phyloP scores from a whole-genome alignment of 2,797 vertebrate genomes.

The Morelia viridis region DNA sequence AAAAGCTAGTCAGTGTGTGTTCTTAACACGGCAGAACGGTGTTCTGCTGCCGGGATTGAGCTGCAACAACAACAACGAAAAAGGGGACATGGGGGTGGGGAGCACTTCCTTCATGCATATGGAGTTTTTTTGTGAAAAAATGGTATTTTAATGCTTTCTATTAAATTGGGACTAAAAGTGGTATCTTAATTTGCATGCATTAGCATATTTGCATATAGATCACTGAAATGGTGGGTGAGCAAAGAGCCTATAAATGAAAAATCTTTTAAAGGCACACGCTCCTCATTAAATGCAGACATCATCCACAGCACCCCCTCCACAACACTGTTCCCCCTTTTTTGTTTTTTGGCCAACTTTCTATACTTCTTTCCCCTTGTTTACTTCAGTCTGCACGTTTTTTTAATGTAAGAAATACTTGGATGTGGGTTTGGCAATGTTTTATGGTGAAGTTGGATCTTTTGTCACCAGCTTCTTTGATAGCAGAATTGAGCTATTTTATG shows the following conservation, averaged over 20 bases:
- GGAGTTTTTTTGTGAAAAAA: slow-evolving; percentile 79
- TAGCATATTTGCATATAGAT: slow-evolving; percentile 89
- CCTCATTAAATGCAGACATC: slow-evolving; percentile 44
- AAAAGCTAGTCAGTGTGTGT: slow-evolving; percentile 72
- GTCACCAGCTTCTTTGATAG: background rate
- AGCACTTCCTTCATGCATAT: slow-evolving; percentile 82
- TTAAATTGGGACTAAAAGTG: slow-evolving; percentile 89
- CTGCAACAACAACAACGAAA: slow-evolving; percentile 69
- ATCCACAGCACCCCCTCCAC: too few species aligned
- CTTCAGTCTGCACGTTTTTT: background rate
- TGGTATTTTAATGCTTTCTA: slow-evolving; percentile 88
- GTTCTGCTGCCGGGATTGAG: slow-evolving; percentile 72
- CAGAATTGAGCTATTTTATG: background rate
- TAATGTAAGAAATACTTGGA: background rate
- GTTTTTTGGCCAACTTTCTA: slow-evolving; percentile 17
- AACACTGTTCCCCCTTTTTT: background rate
- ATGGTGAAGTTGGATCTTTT: background rate
- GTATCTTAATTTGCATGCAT: slow-evolving; percentile 87
- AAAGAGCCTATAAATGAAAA: slow-evolving; percentile 85
- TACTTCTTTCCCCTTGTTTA: background rate
- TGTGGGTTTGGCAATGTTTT: background rate
- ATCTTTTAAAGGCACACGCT: slow-evolving; percentile 82
- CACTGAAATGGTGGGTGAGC: slow-evolving; percentile 83
- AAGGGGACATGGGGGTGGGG: slow-evolving; percentile 59
- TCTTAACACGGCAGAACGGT: slow-evolving; percentile 71